Evolutionary conservation across 2,113 vertebrate genomes (phyloP).

Genomic region (Perca flavescens): DNA sequence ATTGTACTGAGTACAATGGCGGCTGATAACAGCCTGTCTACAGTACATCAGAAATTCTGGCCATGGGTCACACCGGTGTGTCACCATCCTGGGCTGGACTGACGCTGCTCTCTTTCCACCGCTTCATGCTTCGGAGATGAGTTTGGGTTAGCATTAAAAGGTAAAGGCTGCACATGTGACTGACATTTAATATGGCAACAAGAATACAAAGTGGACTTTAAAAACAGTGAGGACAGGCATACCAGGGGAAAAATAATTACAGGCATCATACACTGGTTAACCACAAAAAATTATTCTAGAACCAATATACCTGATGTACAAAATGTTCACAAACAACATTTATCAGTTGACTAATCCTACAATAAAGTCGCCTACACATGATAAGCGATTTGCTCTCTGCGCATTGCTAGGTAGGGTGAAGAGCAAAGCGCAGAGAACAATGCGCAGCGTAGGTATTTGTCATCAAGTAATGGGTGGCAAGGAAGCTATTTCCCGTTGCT

Average conservation of each 20-base stretch:
- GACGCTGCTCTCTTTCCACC: not conserved
- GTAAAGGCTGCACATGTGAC: slow-evolving; percentile 2
- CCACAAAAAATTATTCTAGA: too few relatives aligned
- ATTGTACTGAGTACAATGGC: slow-evolving; percentile 50
- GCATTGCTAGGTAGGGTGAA: too few relatives aligned
- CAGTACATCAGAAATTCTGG: slow-evolving; percentile 23
- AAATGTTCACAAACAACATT: too few relatives aligned
- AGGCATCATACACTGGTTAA: not conserved
- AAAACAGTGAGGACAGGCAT: not conserved
- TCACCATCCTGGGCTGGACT: slow-evolving; percentile 3
- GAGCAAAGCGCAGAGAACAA: too few relatives aligned
- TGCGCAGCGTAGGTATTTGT: too few relatives aligned
- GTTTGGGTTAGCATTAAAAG: slow-evolving; percentile 1
- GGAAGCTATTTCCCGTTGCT: too few relatives aligned
- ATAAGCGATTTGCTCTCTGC: too few relatives aligned
- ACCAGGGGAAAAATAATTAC: not conserved
- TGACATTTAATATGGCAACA: not conserved
- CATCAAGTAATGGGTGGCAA: too few relatives aligned
- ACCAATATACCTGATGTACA: too few relatives aligned
- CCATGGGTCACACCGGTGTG: slow-evolving; percentile 37
- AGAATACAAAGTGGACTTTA: not conserved
- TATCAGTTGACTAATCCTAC: not conserved
- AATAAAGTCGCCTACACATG: not conserved
- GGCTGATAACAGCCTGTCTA: slow-evolving; percentile 46
- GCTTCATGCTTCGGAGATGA: not conserved